Evolutionary conservation across 2,888 invertebrate genomes (phyloP).

Genomic region (Andrena chrysosceles): DNA sequence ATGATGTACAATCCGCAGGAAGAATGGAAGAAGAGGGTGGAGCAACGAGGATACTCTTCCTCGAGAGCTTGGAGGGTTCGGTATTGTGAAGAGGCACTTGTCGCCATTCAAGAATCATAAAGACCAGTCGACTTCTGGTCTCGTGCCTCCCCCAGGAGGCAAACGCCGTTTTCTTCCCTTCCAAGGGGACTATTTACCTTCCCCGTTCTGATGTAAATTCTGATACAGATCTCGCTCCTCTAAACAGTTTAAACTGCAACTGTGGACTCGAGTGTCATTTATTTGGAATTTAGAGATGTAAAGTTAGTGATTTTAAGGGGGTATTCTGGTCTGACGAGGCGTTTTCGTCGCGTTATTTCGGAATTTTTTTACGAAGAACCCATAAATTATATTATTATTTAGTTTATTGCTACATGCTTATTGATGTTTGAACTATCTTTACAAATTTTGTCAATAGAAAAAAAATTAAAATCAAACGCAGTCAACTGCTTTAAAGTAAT

Average conservation of each 20-base stretch:
- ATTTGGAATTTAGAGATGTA: not conserved
- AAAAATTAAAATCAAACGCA: too few species aligned
- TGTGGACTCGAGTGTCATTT: not conserved
- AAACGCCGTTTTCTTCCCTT: conserved; percentile 16
- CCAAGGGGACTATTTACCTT: conserved; percentile 6
- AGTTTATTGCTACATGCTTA: too few species aligned
- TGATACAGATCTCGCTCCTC: not conserved
- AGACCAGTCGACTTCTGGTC: conserved; percentile 37
- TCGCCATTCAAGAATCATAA: conserved; percentile 61
- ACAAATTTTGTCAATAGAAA: too few species aligned
- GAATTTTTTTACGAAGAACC: too few species aligned
- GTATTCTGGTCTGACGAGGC: too few species aligned
- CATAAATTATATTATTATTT: too few species aligned
- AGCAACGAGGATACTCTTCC: conserved; percentile 10
- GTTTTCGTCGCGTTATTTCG: too few species aligned
- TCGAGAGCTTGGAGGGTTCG: conserved; percentile 9
- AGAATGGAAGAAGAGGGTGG: conserved; percentile 35
- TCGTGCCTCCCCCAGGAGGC: conserved; percentile 30
- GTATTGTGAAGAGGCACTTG: conserved; percentile 60
- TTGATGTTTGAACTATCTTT: too few species aligned
- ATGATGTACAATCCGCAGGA: conserved; percentile 1
- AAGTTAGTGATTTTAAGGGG: too few species aligned
- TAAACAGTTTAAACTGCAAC: not conserved
- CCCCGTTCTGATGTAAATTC: conserved; percentile 21
- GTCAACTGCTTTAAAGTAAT: too few species aligned